Evolutionary conservation across 23 tunicate species (phyloP).

Genomic region (Trididemnum nubilum): DNA sequence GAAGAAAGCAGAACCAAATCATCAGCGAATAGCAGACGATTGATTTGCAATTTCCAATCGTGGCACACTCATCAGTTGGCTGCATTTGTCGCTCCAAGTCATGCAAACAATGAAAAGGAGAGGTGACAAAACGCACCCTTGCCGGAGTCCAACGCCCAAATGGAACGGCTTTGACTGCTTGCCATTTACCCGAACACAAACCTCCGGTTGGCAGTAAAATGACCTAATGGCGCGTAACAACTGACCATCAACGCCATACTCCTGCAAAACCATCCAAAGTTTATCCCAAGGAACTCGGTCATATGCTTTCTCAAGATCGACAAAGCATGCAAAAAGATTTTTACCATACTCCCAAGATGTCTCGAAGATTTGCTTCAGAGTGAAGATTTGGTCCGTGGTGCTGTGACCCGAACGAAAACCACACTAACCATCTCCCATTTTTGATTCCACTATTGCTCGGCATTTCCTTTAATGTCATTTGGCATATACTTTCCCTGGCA

Average conservation of each 20-base stretch:
- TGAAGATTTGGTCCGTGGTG: not conserved
- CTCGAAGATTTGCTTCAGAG: not conserved
- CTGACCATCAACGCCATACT: not conserved
- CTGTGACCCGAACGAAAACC: not conserved
- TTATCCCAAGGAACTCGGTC: not conserved
- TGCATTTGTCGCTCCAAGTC: not conserved
- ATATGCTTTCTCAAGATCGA: not conserved
- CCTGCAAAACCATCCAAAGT: not conserved
- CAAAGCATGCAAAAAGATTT: not conserved
- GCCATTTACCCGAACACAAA: not conserved
- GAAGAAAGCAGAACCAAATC: not conserved
- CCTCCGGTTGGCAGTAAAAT: not conserved
- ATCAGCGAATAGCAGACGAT: not conserved
- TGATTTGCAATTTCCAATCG: too few species aligned
- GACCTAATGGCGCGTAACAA: not conserved
- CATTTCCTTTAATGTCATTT: not conserved
- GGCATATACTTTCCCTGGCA: not conserved
- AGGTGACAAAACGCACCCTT: conserved; percentile 2
- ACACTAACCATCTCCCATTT: not conserved
- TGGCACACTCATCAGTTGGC: too few species aligned
- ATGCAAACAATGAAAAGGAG: not conserved
- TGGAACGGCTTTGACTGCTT: not conserved
- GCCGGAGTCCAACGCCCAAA: not conserved
- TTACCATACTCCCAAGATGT: not conserved
- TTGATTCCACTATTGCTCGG: not conserved